A percentile compares a stretch with the other conserved stretches of the same genome.
Conservation (phyloP, 2,797 vertebrate species). For the Rhabdophis nuchalis region DNA sequence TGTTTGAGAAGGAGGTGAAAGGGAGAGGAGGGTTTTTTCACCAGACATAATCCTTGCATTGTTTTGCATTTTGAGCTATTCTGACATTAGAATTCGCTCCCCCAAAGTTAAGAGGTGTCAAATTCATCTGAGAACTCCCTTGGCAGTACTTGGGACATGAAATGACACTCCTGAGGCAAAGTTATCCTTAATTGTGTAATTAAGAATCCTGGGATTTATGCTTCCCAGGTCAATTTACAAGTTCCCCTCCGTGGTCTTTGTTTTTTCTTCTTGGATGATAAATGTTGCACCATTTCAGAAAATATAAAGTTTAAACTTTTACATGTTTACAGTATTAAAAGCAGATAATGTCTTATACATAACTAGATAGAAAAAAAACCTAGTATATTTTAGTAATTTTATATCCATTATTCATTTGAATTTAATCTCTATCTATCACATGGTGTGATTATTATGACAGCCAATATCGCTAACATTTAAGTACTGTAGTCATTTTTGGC, state of each 20-base stretch:
- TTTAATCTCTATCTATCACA: background rate
- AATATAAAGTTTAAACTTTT: background rate
- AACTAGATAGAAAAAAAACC: background rate
- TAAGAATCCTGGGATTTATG: constrained; percentile 7
- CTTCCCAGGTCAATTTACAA: background rate
- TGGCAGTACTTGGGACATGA: background rate
- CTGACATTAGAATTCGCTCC: background rate
- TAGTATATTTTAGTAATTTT: background rate
- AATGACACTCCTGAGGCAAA: background rate
- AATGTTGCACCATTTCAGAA: background rate
- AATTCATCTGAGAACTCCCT: background rate
- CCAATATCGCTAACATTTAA: background rate
- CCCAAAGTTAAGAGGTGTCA: background rate
- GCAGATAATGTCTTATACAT: background rate
- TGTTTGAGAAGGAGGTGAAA: background rate
- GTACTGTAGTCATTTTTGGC: background rate
- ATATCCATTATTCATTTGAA: background rate
- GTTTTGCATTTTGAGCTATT: background rate
- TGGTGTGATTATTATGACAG: background rate
- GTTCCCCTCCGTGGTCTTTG: background rate
- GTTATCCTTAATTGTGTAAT: constrained; percentile 4
- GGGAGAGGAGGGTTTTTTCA: background rate
- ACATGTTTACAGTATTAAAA: background rate
- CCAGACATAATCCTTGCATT: background rate
- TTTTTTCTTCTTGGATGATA: background rate